phyloP scores from a whole-genome alignment of 1,140 invertebrate genomes.

The Drosophila orosa region DNA sequence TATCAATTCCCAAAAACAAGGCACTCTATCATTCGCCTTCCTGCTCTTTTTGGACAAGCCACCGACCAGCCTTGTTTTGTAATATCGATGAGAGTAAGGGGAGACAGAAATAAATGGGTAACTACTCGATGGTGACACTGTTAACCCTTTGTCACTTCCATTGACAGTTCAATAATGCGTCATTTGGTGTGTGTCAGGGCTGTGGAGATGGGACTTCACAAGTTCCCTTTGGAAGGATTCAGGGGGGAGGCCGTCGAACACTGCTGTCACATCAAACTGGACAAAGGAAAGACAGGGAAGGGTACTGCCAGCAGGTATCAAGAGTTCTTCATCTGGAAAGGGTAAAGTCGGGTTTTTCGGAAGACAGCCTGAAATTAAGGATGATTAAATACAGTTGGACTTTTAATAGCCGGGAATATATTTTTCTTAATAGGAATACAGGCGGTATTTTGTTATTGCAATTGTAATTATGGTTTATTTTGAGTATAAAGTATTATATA shows the following conservation, averaged over 20 bases:
- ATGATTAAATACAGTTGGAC: conserved; percentile 3
- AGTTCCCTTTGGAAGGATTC: conserved; percentile 6
- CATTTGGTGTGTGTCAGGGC: conserved; percentile 62
- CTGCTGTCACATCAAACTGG: conserved; percentile 51
- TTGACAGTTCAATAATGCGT: conserved; percentile 82
- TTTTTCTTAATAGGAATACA: background rate
- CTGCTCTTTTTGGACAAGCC: background rate
- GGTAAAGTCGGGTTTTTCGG: conserved; percentile 17
- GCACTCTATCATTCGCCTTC: conserved; percentile 5
- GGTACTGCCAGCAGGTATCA: conserved; percentile 39
- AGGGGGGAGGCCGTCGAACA: background rate
- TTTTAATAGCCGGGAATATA: background rate
- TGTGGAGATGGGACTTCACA: conserved; percentile 16
- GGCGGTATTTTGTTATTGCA: background rate
- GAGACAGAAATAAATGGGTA: conserved; percentile 46
- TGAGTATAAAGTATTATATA: no score
- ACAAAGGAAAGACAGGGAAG: conserved; percentile 24
- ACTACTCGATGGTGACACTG: conserved; percentile 68
- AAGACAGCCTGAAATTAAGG: background rate
- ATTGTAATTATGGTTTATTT: no score
- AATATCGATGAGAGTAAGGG: conserved; percentile 1
- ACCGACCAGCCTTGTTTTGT: conserved; percentile 6
- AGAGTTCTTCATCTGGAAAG: background rate
- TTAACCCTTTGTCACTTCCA: conserved; percentile 81
- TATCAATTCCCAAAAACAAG: background rate